Evolutionary conservation across 2,888 invertebrate species (phyloP), one percentile per base, ranked within the genome.

Genomic region (Celastrina argiolus): DNA sequence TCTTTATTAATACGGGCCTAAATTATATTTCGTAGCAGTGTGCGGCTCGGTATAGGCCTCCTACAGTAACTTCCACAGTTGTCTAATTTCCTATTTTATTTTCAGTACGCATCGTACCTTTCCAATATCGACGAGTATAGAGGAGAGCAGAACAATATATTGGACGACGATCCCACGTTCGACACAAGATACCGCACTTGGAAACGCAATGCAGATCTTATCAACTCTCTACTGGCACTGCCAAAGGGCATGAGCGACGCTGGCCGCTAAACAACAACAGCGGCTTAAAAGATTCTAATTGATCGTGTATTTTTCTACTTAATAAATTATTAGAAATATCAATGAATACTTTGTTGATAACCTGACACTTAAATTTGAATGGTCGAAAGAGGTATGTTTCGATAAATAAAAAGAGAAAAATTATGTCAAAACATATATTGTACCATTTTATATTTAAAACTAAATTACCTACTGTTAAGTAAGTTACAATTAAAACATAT

Each of bases 211-310:
- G 94, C 94, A 0, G 95, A 95, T 76, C 84, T 94, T 7, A 95
- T 95, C 73, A 95, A 94, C 79, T 94, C 95, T 0, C 88, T 96
- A n/a, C 84, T 96, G 45, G 93, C 94, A n/a, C 81, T 96, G 63
- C 96, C 96, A 8, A 95, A 95, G 76, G 94, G 93, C 69, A 93
- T 96, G 92, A 94, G 94, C 75, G 94, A 94, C 67, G 95, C 94
- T 56, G 96, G 96, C 65, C 94, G 94, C 81, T 93, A 84, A 84
- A 66, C 56, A 1, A 39, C 14, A 26, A 56, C 6, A 5, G 18
- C 12, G 2, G 34, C 2, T 18, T 12, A 63, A 51, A 65, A 22
- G 8, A 14, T 65, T 42, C 39, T 34, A 56, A 12, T 28, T 22
- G 41, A 56, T 18, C 28, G 68, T 63, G 61, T 67, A 69, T 51